Evolutionary conservation across 2,888 invertebrate genomes (phyloP), one percentile per base, ranked within the genome.

Genomic region (Drosophila recens): DNA sequence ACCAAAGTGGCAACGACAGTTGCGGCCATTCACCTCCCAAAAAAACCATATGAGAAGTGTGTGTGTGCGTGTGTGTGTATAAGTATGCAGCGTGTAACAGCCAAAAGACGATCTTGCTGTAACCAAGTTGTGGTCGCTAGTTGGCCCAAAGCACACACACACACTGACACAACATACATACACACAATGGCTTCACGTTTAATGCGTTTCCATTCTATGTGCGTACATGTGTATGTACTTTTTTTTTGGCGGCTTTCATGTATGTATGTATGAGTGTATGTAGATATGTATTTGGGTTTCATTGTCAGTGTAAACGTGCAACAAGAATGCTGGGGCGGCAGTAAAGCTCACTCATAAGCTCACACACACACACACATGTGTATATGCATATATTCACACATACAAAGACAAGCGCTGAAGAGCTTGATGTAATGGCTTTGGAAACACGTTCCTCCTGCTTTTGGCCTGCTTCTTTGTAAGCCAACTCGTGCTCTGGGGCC

Each of bases 21-120:
- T 72, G 75, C 88, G 91, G 91, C 81, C 90, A 90, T 91, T 91
- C 90, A 91, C 91, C 91, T 90, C 77, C 83, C 89, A 81, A 89
- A 90, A 81, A 82, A 82, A 63, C 71, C 66, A 83, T 75, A 82
- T 75, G 69, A 68, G 67, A 58, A 23, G 58, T 42, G 34, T 42
- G 20, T 63, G 3, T 65, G 54, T 57, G 52, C 46, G 63, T 38
- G 56, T 58, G 23, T n/a, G n/a, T n/a, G n/a, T n/a, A 73, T 72
- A 57, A 42, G 64, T 72, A 67, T 81, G 87, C 87, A 82, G 78
- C 77, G 77, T 70, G 80, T 82, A 79, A 84, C 72, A 73, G 72
- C 40, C 69, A 67, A 54, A 74, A 70, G 59, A 77, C 67, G 63
- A 76, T 52, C 75, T 57, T 62, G 74, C 68, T 87, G 86, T 87